Evolutionary conservation across 1,140 invertebrate genomes (phyloP).

Genomic region (Drosophila novamexicana): DNA sequence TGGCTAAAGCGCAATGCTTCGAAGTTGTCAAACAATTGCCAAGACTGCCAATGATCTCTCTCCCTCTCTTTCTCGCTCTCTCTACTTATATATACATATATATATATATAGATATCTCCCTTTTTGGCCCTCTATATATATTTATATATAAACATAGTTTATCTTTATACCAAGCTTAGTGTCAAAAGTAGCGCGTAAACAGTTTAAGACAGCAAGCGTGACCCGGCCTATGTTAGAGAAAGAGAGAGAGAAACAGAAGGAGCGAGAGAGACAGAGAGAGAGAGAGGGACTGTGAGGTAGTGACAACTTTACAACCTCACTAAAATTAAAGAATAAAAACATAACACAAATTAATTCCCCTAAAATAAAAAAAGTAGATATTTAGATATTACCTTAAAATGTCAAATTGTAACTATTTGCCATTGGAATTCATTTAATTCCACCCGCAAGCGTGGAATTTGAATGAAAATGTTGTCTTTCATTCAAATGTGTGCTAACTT

Average conservation of each 20-base stretch:
- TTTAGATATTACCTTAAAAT: too few species aligned
- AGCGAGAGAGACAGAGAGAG: too few species aligned
- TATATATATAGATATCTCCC: not conserved
- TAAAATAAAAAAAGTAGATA: too few species aligned
- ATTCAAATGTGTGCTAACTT: too few species aligned
- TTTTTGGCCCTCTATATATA: not conserved
- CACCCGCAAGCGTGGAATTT: too few species aligned
- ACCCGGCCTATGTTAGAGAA: not conserved
- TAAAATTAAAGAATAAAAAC: too few species aligned
- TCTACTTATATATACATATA: not conserved
- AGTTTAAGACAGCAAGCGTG: conserved; percentile 28
- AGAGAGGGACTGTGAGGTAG: not conserved
- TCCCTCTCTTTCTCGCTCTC: not conserved
- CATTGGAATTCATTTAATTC: too few species aligned
- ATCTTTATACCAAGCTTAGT: conserved; percentile 26
- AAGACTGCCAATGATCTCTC: conserved; percentile 29
- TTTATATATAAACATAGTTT: conserved; percentile 14
- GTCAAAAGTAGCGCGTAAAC: conserved; percentile 29
- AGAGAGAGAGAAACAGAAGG: not conserved
- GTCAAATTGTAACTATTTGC: too few species aligned
- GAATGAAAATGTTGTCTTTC: too few species aligned
- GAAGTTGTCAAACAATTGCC: conserved; percentile 47
- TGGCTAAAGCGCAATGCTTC: conserved; percentile 48
- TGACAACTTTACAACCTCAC: not conserved
- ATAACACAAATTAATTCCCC: too few species aligned